phyloP scores from a whole-genome alignment of 2,113 vertebrate genomes.

The Anseranas semipalmata region DNA sequence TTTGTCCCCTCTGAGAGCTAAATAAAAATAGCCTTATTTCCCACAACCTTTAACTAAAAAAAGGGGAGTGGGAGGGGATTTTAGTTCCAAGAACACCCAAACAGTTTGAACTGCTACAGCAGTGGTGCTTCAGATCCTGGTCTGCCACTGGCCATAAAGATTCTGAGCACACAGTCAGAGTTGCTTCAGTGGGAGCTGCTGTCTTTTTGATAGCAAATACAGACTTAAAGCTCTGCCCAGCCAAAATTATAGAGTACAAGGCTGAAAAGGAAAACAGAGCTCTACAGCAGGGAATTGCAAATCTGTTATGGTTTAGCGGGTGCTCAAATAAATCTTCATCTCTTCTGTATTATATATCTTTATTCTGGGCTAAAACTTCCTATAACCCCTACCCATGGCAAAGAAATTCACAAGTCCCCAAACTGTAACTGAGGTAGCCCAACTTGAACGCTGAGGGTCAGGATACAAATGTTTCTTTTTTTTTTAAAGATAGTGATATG shows the following conservation, averaged over 20 bases:
- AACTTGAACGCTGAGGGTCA: background rate
- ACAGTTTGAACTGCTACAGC: constrained; percentile 17
- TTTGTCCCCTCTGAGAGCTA: background rate
- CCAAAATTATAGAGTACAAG: background rate
- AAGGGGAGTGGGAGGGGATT: background rate
- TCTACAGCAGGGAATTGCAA: background rate
- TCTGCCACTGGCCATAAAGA: constrained; percentile 43
- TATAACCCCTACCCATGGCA: background rate
- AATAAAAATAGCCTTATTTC: background rate
- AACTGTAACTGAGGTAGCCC: background rate
- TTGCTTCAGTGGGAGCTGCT: constrained; percentile 8
- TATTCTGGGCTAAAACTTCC: background rate
- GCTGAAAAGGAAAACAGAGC: background rate
- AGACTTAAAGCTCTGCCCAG: constrained; percentile 9
- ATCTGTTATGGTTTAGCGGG: constrained; percentile 3
- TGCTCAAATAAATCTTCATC: background rate
- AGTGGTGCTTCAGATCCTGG: constrained; percentile 42
- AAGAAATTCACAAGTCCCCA: background rate
- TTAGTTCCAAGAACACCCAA: constrained; percentile 29
- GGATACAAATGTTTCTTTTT: background rate
- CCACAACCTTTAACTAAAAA: background rate
- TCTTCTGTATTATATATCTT: background rate
- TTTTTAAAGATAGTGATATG: background rate
- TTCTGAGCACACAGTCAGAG: background rate
- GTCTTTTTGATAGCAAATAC: constrained; percentile 22